These are phyloP conservation scores for Aphodius granarius DNA, from an alignment of 2,888 invertebrate genomes.

Conservation along the genomic window DNA sequence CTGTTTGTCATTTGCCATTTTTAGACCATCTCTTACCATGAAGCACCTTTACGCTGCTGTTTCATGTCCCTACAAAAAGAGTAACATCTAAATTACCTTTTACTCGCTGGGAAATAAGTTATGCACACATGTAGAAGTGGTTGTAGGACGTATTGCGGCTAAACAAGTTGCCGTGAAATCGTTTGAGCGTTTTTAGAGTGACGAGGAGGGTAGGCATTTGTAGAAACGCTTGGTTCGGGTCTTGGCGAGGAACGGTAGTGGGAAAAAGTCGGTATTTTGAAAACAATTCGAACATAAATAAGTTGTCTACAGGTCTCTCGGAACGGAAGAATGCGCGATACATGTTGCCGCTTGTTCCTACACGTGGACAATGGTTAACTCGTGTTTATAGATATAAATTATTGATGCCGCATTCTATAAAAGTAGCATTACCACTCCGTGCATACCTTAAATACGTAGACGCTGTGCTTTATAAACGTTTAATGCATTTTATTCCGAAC, in stretches of 20 bases:
- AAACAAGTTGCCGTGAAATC: slow-evolving; percentile 51
- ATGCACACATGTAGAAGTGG: background rate
- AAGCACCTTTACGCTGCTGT: no score
- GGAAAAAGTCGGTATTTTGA: slow-evolving; percentile 55
- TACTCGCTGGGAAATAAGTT: background rate
- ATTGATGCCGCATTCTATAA: slow-evolving; percentile 9
- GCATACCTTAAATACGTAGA: slow-evolving; percentile 11
- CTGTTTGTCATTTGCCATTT: no score
- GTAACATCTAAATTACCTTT: background rate
- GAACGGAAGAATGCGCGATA: slow-evolving; percentile 50
- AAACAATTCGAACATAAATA: slow-evolving; percentile 57
- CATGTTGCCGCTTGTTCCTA: slow-evolving; percentile 51
- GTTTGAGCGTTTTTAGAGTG: slow-evolving; percentile 47
- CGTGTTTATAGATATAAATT: slow-evolving; percentile 13
- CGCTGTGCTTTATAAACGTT: background rate
- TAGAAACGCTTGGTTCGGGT: slow-evolving; percentile 14
- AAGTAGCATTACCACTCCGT: slow-evolving; percentile 9
- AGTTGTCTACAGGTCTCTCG: slow-evolving; percentile 53
- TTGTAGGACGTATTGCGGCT: slow-evolving; percentile 43
- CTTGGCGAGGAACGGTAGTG: slow-evolving; percentile 47
- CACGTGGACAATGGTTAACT: slow-evolving; percentile 42
- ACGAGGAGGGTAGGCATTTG: background rate
- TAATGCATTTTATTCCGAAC: background rate
- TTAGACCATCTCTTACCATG: no score
- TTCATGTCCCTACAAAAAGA: background rate